Base-by-base conservation (phyloP, 1,140 invertebrate species). In the Meloidogyne hapla region DNA sequence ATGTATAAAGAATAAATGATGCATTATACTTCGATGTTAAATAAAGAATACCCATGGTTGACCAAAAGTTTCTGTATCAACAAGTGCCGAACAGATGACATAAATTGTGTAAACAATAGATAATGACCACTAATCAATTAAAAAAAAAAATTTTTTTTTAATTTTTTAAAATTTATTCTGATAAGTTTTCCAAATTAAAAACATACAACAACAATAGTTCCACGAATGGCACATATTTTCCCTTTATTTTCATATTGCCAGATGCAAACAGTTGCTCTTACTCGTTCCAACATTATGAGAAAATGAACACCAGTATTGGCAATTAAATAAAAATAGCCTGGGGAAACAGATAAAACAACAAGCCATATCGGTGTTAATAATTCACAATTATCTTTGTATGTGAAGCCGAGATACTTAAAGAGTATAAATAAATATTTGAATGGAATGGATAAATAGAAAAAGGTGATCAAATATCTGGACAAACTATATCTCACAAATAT, bases 361-460 rank as follows among this genome's bases (percentile, higher is more conserved):
- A 72, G 70, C 70, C 70, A 72, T 18, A 25, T 38, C 1, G 70
- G 70, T n/a, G 70, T 72, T 38, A 71, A 23, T 61, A 65, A 15
- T 66, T 66, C 26, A 40, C 64, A 66, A 40, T 40, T 40, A 18
- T 66, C 64, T 28, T 28, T 66, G 18, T 66, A 66, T n/a, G 48
- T 56, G 18, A 48, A 71, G 0, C 28, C 23, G 13, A 71, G 69
- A 23, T 61, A 48, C 69, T 71, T 25, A 48, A 62, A 48, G 33
- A 8, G 33, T n/a, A n/a, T 5, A 42, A 48, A 48, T 48, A 18
- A 48, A 48, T 18, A 18, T 28, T 12, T 28, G 12, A n/a, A n/a
- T n/a, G n/a, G n/a, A n/a, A n/a, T n/a, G n/a, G n/a, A n/a, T n/a
- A n/a, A n/a, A n/a, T n/a, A n/a, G n/a, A n/a, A n/a, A n/a, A n/a